A percentile compares a stretch with the other conserved stretches of the same genome.
Evolutionary conservation across 1,140 invertebrate species (phyloP).

Genomic region (Lepeophtheirus salmonis): DNA sequence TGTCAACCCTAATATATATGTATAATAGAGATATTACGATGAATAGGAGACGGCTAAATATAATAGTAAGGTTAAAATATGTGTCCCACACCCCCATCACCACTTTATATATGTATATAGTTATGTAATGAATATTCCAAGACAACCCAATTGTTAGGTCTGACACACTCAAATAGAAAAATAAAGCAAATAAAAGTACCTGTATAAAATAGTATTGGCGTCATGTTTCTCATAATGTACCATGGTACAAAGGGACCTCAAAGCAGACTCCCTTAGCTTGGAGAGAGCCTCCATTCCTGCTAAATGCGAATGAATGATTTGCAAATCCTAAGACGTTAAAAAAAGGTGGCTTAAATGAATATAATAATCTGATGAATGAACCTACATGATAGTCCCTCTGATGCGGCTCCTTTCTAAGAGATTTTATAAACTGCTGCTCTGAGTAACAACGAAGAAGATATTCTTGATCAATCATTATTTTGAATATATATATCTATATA

Average conservation of each 20-base stretch:
- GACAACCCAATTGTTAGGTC: too few species aligned
- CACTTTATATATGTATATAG: too few species aligned
- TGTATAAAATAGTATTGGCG: constrained; percentile 57
- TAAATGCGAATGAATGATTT: constrained; percentile 52
- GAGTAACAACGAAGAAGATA: too few species aligned
- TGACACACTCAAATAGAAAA: constrained; percentile 20
- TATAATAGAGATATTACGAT: too few species aligned
- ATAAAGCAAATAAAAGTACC: constrained; percentile 37
- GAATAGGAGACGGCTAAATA: too few species aligned
- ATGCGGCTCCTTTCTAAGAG: constrained; percentile 39
- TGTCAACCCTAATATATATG: too few species aligned
- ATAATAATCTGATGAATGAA: constrained; percentile 13
- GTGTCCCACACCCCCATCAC: too few species aligned
- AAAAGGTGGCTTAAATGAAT: not conserved
- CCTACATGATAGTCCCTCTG: constrained; percentile 38
- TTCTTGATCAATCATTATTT: too few species aligned
- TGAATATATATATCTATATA: too few species aligned
- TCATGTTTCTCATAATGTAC: constrained; percentile 52
- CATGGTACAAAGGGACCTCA: constrained; percentile 45
- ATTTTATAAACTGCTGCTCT: constrained; percentile 41
- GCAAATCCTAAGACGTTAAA: constrained; percentile 40
- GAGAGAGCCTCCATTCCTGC: constrained; percentile 50
- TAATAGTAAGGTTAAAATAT: too few species aligned
- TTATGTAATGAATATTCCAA: too few species aligned
- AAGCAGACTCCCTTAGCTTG: constrained; percentile 44